phyloP scores from a whole-genome alignment of 2,113 vertebrate genomes.

The Rhineura floridana region DNA sequence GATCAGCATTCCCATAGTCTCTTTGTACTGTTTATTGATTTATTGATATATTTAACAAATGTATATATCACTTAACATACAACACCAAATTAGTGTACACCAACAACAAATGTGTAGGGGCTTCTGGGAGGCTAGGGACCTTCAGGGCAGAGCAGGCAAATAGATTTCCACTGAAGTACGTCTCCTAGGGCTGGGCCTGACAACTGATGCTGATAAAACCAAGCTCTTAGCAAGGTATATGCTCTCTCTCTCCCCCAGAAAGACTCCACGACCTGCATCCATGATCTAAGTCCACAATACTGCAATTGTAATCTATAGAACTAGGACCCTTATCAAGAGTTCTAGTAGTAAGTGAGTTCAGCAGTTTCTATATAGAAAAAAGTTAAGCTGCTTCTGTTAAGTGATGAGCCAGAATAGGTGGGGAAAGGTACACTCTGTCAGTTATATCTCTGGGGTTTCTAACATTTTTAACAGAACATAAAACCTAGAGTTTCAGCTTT shows the following conservation, averaged over 20 bases:
- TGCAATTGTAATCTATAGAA: background rate
- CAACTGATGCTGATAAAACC: background rate
- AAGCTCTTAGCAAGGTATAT: background rate
- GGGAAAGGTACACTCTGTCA: background rate
- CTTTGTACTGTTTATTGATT: background rate
- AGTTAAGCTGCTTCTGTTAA: background rate
- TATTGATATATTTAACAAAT: too few species aligned
- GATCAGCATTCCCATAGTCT: background rate
- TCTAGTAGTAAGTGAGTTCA: background rate
- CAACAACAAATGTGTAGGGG: background rate
- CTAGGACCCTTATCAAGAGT: background rate
- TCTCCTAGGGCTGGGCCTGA: background rate
- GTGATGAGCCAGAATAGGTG: background rate
- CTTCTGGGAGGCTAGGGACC: background rate
- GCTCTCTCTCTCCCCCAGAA: background rate
- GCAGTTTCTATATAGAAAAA: background rate
- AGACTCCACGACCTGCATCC: too few species aligned
- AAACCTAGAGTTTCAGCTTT: background rate
- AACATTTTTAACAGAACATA: background rate
- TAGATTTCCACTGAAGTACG: background rate
- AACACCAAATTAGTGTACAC: too few species aligned
- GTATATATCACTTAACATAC: too few species aligned
- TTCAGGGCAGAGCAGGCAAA: background rate
- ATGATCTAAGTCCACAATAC: background rate
- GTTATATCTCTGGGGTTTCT: background rate